Percentiles rank a stretch among this genome's conserved stretches.
These are phyloP conservation scores for Hirtodrosophila confusa DNA, from an alignment of 2,888 invertebrate species.

Conservation along the genomic window DNA sequence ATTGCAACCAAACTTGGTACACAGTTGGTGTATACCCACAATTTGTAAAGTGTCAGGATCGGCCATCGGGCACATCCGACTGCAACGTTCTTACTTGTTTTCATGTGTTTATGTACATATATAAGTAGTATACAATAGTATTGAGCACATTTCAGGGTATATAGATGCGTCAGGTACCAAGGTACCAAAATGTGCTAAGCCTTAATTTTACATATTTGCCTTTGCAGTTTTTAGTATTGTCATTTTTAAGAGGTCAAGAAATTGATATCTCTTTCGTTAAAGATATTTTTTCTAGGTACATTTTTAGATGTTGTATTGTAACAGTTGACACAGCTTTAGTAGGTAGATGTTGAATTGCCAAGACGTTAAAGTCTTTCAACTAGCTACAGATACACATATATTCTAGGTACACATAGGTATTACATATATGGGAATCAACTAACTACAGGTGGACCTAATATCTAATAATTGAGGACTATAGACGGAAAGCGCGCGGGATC, in stretches of 20 bases:
- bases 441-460: slow-evolving; percentile 39
- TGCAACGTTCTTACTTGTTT: too few species aligned
- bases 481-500: slow-evolving; percentile 42
- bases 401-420: slow-evolving; percentile 30
- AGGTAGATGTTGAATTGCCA: slow-evolving; percentile 12
- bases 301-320: slow-evolving; percentile 17
- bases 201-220: slow-evolving; percentile 26
- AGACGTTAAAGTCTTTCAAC: slow-evolving; percentile 23
- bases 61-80: too few species aligned
- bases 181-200: slow-evolving; percentile 29
- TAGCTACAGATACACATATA: slow-evolving; percentile 28
- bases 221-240: slow-evolving; percentile 53
- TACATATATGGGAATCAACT: slow-evolving; percentile 52
- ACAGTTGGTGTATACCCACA: too few species aligned
- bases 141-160: slow-evolving; percentile 10
- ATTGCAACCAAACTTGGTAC: too few species aligned
- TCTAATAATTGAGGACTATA: slow-evolving; percentile 66
- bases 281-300: slow-evolving; percentile 31
- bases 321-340: slow-evolving; percentile 39
- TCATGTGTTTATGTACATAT: neutral
- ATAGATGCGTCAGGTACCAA: slow-evolving; percentile 27
- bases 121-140: slow-evolving; percentile 21
- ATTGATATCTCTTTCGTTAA: slow-evolving; percentile 45
- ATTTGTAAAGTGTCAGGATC: too few species aligned
- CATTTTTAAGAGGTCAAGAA: slow-evolving; percentile 68